Evolutionary conservation across 2,797 vertebrate species (phyloP).

Genomic region (Gadopsis bispinosus): DNA sequence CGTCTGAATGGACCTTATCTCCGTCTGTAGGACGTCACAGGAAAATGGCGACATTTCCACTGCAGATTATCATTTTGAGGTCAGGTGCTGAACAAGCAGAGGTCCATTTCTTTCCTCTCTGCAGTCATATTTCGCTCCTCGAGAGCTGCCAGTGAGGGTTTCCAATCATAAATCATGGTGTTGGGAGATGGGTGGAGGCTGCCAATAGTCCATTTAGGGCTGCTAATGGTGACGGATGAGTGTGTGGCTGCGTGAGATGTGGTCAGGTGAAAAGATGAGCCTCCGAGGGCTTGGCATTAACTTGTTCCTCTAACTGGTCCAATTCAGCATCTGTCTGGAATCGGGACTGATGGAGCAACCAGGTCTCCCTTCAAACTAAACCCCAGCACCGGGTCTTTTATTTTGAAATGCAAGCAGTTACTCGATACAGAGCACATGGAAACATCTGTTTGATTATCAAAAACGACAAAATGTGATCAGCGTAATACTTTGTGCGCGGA

Average conservation of each 20-base stretch:
- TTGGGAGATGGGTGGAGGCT: constrained; percentile 35
- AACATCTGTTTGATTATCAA: no score
- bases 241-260: constrained; percentile 20
- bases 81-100: constrained; percentile 18
- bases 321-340: constrained; percentile 45
- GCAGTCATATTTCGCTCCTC: constrained; percentile 27
- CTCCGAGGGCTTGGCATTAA: constrained; percentile 37
- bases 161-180: constrained; percentile 54
- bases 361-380: background rate
- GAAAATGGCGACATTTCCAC: background rate
- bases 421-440: background rate
- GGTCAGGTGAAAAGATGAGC: constrained; percentile 32
- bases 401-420: constrained; percentile 22
- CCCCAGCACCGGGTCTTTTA: constrained; percentile 1
- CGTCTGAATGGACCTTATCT: no score
- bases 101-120: background rate
- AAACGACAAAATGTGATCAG: background rate
- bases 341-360: constrained; percentile 29
- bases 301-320: constrained; percentile 39
- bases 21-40: background rate
- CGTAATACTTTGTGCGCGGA: no score
- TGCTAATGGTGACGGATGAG: constrained; percentile 65
- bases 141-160: constrained; percentile 33
- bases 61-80: constrained; percentile 9
- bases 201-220: constrained; percentile 51